Conservation (phyloP, 2,888 invertebrate species). For the Lasioglossum oenotherae region DNA sequence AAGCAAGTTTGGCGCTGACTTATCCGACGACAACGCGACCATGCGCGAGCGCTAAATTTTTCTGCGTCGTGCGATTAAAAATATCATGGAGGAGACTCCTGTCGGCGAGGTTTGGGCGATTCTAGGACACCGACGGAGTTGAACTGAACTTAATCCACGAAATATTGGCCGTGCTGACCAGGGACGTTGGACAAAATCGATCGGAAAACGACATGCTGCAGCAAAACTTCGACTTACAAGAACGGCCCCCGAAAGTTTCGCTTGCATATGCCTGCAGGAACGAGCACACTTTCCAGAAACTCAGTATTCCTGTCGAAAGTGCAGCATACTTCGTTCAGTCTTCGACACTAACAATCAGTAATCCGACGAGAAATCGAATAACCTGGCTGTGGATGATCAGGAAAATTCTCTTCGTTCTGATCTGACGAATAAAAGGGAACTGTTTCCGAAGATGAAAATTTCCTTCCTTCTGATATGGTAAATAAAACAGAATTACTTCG, state of each 20-base stretch:
- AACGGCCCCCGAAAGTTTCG: conserved; percentile 17
- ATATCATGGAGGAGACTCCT: background rate
- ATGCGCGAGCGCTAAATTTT: background rate
- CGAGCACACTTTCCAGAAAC: background rate
- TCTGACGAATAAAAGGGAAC: background rate
- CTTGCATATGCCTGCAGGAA: background rate
- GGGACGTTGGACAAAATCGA: conserved; percentile 37
- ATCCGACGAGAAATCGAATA: background rate
- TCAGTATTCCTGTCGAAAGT: background rate
- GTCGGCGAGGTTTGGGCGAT: background rate
- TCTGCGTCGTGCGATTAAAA: background rate
- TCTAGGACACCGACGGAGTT: background rate
- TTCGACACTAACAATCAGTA: background rate
- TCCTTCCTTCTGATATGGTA: background rate
- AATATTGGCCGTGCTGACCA: conserved; percentile 19
- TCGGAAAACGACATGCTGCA: conserved; percentile 17
- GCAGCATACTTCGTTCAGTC: background rate
- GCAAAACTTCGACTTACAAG: conserved; percentile 15
- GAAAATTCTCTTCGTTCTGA: background rate
- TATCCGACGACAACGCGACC: background rate
- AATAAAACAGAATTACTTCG: background rate
- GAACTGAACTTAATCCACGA: conserved; percentile 13
- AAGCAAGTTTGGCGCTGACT: background rate
- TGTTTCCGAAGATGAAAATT: background rate
- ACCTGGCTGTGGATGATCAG: background rate